A percentile compares a stretch with the other conserved stretches of the same genome.
These are phyloP conservation scores for Tetragnatha versicolor DNA, from an alignment of 1,140 invertebrate species.

Conservation along the genomic window DNA sequence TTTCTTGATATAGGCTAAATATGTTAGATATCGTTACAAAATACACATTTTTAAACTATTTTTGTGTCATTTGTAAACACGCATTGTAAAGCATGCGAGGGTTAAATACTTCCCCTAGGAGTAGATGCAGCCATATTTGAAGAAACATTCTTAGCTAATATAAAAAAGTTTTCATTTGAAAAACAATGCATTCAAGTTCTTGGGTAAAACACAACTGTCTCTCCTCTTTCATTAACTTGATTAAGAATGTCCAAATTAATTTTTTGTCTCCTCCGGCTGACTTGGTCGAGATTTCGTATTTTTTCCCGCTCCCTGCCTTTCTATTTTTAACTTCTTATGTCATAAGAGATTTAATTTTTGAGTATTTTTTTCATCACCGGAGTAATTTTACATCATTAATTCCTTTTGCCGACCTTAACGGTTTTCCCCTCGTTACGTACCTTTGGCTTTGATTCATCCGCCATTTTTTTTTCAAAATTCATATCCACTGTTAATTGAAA, in stretches of 20 bases:
- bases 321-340: conserved; percentile 32
- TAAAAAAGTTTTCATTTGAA: too few relatives aligned
- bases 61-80: too few relatives aligned
- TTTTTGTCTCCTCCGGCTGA: background rate
- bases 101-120: too few relatives aligned
- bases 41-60: too few relatives aligned
- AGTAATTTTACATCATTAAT: conserved; percentile 44
- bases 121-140: too few relatives aligned
- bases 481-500: conserved; percentile 35
- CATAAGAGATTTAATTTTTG: conserved; percentile 7
- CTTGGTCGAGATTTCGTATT: background rate
- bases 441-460: background rate
- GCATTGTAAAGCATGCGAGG: too few relatives aligned
- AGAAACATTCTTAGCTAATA: too few relatives aligned
- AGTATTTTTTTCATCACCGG: background rate
- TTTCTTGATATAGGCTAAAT: too few relatives aligned
- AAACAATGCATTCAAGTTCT: too few relatives aligned
- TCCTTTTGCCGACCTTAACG: background rate
- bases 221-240: conserved; percentile 23
- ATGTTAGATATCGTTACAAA: too few relatives aligned
- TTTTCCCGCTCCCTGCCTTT: background rate
- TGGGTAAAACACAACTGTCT: too few relatives aligned
- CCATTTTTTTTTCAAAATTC: conserved; percentile 25
- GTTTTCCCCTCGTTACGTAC: too few relatives aligned
- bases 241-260: conserved; percentile 38